A percentile compares a stretch with the other conserved stretches of the same genome.
Evolutionary conservation across 2,113 vertebrate genomes (phyloP).

Genomic region (Apaloderma vittatum): DNA sequence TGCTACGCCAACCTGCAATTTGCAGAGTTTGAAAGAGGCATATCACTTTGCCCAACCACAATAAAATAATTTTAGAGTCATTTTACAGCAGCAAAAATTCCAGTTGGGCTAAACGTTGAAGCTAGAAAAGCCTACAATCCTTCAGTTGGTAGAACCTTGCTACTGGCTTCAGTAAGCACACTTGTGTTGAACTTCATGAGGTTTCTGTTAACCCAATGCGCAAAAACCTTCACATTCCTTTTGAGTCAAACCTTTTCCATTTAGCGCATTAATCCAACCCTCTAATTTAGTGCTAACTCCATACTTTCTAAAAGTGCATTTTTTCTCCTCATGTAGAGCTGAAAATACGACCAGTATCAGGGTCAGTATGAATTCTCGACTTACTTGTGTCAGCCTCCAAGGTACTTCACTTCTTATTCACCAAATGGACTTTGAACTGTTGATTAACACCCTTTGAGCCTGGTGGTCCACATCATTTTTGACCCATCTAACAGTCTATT

Average conservation of each 20-base stretch:
- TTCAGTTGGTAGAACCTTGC: background rate
- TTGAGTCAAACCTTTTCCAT: background rate
- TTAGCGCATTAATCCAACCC: background rate
- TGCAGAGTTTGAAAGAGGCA: background rate
- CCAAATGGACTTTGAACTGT: background rate
- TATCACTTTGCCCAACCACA: background rate
- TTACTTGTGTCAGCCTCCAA: background rate
- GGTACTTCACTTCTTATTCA: background rate
- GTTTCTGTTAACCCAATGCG: background rate
- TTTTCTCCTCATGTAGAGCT: background rate
- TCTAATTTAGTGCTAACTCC: background rate
- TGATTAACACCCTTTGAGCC: background rate
- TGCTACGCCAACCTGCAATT: background rate
- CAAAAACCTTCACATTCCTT: background rate
- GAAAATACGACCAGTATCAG: background rate
- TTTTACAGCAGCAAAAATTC: background rate
- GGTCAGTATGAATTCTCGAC: background rate
- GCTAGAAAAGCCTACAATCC: background rate
- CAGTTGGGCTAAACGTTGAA: background rate
- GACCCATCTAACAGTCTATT: background rate
- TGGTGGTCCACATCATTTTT: background rate
- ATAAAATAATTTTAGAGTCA: background rate
- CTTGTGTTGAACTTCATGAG: background rate
- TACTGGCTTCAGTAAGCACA: background rate
- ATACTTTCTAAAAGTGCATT: background rate